phyloP scores from a whole-genome alignment of 2,888 invertebrate species.

The Drosophila histrio region DNA sequence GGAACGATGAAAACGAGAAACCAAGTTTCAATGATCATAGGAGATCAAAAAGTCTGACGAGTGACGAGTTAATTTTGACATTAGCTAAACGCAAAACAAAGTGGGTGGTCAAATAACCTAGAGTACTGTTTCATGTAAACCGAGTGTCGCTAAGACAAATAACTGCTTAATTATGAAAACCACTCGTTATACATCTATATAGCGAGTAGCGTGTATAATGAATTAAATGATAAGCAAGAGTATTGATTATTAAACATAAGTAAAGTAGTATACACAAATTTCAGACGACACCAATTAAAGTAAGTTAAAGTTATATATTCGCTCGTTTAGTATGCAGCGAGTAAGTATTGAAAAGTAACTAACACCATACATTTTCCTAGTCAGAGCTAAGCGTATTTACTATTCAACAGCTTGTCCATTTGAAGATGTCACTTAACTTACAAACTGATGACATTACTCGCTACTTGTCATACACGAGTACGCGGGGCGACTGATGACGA shows the following conservation, averaged over 20 bases:
- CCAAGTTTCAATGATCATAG: too few relatives aligned
- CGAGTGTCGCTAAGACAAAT: neutral
- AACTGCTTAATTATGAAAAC: too few relatives aligned
- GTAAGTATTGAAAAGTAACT: neutral
- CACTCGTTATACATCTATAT: too few relatives aligned
- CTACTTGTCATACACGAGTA: slow-evolving; percentile 29
- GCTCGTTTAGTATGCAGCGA: neutral
- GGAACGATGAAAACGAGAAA: too few relatives aligned
- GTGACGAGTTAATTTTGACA: neutral
- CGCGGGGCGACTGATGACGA: slow-evolving; percentile 19
- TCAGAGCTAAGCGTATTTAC: neutral
- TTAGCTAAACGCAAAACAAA: neutral
- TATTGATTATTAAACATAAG: too few relatives aligned
- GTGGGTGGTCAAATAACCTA: neutral
- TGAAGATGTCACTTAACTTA: slow-evolving; percentile 2
- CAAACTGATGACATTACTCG: slow-evolving; percentile 26
- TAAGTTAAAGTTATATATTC: neutral
- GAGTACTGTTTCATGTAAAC: neutral
- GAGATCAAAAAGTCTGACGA: too few relatives aligned
- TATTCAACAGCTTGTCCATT: slow-evolving; percentile 9
- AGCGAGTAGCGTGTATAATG: too few relatives aligned
- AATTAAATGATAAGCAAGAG: too few relatives aligned
- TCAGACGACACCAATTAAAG: too few relatives aligned
- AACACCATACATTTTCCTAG: neutral
- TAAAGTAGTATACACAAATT: too few relatives aligned